Evolutionary conservation across 2,888 invertebrate genomes (phyloP), one percentile per base, ranked within the genome.

Genomic region (Troides aeacus): DNA sequence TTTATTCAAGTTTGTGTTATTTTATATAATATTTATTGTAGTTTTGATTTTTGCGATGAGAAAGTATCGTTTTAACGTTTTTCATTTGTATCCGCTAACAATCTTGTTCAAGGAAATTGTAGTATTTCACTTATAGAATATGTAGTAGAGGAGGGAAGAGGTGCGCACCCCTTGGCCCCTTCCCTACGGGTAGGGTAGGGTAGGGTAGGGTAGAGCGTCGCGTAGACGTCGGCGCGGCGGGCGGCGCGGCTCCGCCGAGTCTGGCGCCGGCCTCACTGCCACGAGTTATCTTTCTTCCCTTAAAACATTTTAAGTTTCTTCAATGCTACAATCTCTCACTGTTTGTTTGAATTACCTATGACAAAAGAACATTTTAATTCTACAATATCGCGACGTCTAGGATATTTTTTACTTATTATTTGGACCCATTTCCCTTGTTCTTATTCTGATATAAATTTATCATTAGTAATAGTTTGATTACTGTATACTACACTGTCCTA

Each of bases 171-270:
- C 39, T 30, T 3, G 30, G 10, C 39, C 39, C 10, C 39, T 10
- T 39, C 7, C 39, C 39, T 10, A 1, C 39, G 39, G 42, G 42
- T 53, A 23, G 58, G 72, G 74, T 71, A 68, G 21, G 72, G 74
- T 71, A 68, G 21, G 21, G 21, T 21, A 21, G 21, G 21, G 21
- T 21, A 21, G 21, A 21, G 71, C 69, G 75, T 68, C 72, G 72
- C 68, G 68, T 67, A 63, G 70, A 64, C 71, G 64, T 68, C 72
- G 77, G 57, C 50, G 50, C 75, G 76, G 50, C 73, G 76, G 73
- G 73, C 72, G 30, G 53, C 59, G 24, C 66, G 88, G 89, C 89
- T 89, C 86, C 89, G 80, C 69, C 81, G 74, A 71, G 89, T 88
- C 89, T 89, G 81, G 81, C 85, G 82, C 83, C 83, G 77, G 77